Evolutionary conservation across 2,797 vertebrate genomes (phyloP).

Genomic region (Aplochiton taeniatus): DNA sequence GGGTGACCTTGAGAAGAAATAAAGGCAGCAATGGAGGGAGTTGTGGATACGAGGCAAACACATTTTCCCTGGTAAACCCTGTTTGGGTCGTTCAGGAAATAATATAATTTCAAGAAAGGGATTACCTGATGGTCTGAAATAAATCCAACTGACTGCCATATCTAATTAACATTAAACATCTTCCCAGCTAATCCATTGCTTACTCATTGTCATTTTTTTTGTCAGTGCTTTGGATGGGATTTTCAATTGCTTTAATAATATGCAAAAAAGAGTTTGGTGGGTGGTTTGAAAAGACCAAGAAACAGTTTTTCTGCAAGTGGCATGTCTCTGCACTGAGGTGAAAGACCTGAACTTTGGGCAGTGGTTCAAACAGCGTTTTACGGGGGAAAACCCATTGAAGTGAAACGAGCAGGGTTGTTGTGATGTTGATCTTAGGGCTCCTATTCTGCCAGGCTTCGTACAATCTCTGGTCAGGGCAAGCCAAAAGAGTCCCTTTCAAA

Average conservation of each 20-base stretch:
- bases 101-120: too few relatives aligned
- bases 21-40: not conserved
- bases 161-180: too few relatives aligned
- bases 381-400: conserved; percentile 45
- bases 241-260: conserved; percentile 48
- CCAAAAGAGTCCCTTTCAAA: too few relatives aligned
- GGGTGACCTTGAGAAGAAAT: not conserved
- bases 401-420: conserved; percentile 57
- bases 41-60: not conserved
- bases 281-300: conserved; percentile 45
- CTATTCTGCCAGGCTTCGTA: conserved; percentile 33
- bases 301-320: conserved; percentile 38
- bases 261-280: conserved; percentile 37
- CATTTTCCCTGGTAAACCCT: not conserved
- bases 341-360: not conserved
- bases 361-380: conserved; percentile 20
- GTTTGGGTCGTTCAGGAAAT: not conserved
- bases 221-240: too few relatives aligned
- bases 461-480: conserved; percentile 43
- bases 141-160: too few relatives aligned
- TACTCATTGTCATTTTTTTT: conserved; percentile 36
- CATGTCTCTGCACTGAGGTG: conserved; percentile 3
- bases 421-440: conserved; percentile 62
- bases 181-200: conserved; percentile 33
- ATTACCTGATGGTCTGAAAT: too few relatives aligned